Evolutionary conservation across 1,140 invertebrate genomes (phyloP), one percentile per base, ranked within the genome.

Genomic region (Drosophila mayri): DNA sequence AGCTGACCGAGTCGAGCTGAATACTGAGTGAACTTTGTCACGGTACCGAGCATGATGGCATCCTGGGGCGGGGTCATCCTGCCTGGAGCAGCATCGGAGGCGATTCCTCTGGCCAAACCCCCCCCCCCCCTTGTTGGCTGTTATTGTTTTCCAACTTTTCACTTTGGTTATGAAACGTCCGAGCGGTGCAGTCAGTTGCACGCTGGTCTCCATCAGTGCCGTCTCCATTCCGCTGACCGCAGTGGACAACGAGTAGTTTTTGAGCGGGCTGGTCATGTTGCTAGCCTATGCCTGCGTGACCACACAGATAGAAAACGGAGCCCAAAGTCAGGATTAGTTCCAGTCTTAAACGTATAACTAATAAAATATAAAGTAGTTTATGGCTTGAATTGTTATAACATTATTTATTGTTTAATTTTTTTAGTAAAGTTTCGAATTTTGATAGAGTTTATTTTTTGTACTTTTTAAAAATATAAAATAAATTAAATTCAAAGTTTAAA

Each of bases 131-230:
- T 58, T 65, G 49, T 40, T 71, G 67, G 11, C 52, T 43, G 57
- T 59, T 72, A 79, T 79, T 79, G 59, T 78, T 79, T 79, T 79
- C 47, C 46, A 58, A 72, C 74, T 77, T 76, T 72, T 76, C 73
- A 60, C 76, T 66, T 73, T 66, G 67, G 76, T 79, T 79, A 79
- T 79, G 76, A 79, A 78, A 79, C 65, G 55, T 61, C 67, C 67
- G 12, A 66, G 57, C 50, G 38, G 32, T 20, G 49, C 64, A 77
- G 75, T 71, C 75, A 78, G 55, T 78, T 78, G 74, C 75, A 78
- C 65, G 65, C 50, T 50, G 37, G 43, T 12, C 38, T 40, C 40
- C 30, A 38, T 54, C 46, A 44, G 40, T 47, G 44, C 12, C 43
- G 28, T 32, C 28, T 43, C 55, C 52, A 50, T 50, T 50, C 61